These are phyloP conservation scores for Dioctria rufipes DNA, from an alignment of 2,888 invertebrate genomes.

Conservation along the genomic window DNA sequence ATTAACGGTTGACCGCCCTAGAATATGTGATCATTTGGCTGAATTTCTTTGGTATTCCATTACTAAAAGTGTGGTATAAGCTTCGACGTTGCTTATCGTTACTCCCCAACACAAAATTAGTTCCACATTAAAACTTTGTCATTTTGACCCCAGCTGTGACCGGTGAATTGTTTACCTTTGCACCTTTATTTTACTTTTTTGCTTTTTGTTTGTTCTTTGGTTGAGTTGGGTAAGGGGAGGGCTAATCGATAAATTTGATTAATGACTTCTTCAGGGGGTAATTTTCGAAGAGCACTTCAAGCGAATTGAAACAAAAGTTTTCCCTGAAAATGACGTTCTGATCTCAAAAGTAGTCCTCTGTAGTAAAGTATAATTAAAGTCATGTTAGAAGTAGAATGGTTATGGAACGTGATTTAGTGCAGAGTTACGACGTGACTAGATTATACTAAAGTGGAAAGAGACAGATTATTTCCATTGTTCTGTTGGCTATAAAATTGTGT, in stretches of 20 bases:
- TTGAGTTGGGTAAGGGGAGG: neutral
- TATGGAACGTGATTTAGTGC: neutral
- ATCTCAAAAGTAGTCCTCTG: neutral
- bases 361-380: neutral
- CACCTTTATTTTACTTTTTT: neutral
- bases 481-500: neutral
- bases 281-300: neutral
- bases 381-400: neutral
- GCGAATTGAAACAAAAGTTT: neutral
- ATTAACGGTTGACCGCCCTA: slow-evolving; percentile 23
- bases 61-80: neutral
- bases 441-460: neutral
- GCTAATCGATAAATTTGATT: slow-evolving; percentile 2
- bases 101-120: neutral
- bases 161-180: slow-evolving; percentile 6
- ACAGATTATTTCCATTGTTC: neutral
- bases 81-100: neutral
- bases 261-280: neutral
- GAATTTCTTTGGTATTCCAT: neutral
- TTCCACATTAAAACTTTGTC: neutral
- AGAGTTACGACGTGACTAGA: neutral
- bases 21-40: neutral
- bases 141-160: neutral
- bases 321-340: neutral
- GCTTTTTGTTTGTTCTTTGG: no score